Percentiles rank a stretch among this genome's conserved stretches.
These are phyloP conservation scores for Cyclopterus lumpus DNA, from an alignment of 2,797 vertebrate species.

Conservation along the genomic window DNA sequence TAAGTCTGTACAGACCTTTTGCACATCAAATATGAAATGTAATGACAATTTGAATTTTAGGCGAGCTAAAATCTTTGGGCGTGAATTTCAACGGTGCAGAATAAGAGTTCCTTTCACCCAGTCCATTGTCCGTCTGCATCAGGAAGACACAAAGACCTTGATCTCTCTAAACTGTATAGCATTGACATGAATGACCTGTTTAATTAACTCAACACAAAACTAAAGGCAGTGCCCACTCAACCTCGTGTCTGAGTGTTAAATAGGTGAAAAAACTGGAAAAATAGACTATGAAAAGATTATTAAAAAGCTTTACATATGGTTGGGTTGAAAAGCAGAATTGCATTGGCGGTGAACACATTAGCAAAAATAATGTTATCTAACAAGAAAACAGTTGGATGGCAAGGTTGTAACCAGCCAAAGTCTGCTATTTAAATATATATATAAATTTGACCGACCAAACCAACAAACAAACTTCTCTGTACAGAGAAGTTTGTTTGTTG, in stretches of 20 bases:
- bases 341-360: not conserved
- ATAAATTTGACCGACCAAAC: slow-evolving; percentile 4
- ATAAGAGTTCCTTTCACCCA: not conserved
- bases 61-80: not conserved
- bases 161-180: not conserved
- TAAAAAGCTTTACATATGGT: not conserved
- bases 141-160: slow-evolving; percentile 1
- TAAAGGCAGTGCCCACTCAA: not conserved
- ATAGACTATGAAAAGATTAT: not conserved
- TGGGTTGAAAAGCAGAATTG: not conserved
- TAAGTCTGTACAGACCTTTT: not conserved
- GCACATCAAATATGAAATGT: not conserved
- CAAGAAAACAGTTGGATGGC: not conserved
- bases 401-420: not conserved
- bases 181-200: not conserved
- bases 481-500: not conserved
- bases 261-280: not conserved
- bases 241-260: not conserved
- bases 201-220: not conserved
- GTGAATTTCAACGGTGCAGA: not conserved
- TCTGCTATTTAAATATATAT: no score
- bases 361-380: not conserved
- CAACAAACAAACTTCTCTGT: not conserved
- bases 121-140: not conserved
- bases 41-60: not conserved